Conservation (phyloP, 2,797 vertebrate genomes). For the Betta splendens region DNA sequence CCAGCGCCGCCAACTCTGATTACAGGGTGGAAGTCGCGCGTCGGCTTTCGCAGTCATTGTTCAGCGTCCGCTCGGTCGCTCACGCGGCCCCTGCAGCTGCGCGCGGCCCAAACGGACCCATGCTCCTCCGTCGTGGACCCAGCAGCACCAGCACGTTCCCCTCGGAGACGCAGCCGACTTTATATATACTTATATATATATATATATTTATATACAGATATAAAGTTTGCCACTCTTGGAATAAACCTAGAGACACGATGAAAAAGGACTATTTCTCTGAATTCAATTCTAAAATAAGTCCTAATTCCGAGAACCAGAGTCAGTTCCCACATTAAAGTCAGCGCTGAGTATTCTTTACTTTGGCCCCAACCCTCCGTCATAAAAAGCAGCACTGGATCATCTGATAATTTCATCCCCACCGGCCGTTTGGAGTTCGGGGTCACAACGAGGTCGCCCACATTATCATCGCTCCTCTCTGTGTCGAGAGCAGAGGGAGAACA, state of each 20-base stretch:
- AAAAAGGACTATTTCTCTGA: too few relatives aligned
- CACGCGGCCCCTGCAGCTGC: constrained; percentile 67
- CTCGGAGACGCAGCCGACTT: too few relatives aligned
- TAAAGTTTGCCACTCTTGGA: constrained; percentile 11
- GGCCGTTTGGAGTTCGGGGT: constrained; percentile 10
- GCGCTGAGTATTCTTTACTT: too few relatives aligned
- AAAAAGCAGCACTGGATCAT: not conserved
- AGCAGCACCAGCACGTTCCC: constrained; percentile 22
- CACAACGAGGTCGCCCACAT: constrained; percentile 21
- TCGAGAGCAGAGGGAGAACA: constrained; percentile 21
- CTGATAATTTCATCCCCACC: constrained; percentile 20
- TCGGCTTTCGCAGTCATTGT: constrained; percentile 78
- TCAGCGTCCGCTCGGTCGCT: constrained; percentile 62
- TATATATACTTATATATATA: too few relatives aligned
- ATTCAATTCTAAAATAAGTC: too few relatives aligned
- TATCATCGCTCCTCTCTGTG: constrained; percentile 17
- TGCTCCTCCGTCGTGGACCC: constrained; percentile 13
- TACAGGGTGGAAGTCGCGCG: constrained; percentile 74
- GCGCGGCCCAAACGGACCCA: too few relatives aligned
- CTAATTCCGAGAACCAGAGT: too few relatives aligned
- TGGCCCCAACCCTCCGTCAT: too few relatives aligned
- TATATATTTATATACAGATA: constrained; percentile 20
- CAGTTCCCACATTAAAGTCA: too few relatives aligned
- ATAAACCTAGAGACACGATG: constrained; percentile 32
- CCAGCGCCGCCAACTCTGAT: constrained; percentile 76